These are phyloP conservation scores for Cerastis leucographa DNA, from an alignment of 2,888 invertebrate genomes.

Conservation along the genomic window DNA sequence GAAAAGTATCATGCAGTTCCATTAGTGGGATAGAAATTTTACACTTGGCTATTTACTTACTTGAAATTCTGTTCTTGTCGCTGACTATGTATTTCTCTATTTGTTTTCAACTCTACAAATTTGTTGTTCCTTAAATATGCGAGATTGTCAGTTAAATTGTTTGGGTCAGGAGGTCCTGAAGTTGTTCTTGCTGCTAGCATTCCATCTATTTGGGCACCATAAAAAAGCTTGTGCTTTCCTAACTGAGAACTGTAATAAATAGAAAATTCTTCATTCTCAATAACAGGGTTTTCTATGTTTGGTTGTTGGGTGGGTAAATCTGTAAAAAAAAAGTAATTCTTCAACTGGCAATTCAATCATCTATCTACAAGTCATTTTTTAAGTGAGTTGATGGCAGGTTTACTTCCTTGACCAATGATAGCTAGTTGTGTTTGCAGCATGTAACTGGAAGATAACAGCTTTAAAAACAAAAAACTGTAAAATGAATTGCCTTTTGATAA, in stretches of 20 bases:
- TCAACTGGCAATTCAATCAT: neutral
- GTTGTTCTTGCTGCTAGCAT: conserved; percentile 59
- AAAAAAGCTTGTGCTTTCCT: conserved; percentile 69
- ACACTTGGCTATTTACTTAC: conserved; percentile 54
- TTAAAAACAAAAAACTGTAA: neutral
- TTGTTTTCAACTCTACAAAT: conserved; percentile 73
- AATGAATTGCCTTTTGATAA: neutral
- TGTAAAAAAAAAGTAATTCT: conserved; percentile 49
- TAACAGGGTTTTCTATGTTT: conserved; percentile 67
- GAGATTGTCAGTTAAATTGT: conserved; percentile 64
- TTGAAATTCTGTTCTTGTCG: conserved; percentile 70
- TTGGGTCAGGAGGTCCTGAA: conserved; percentile 49
- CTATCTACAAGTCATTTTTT: neutral
- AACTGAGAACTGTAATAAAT: conserved; percentile 66
- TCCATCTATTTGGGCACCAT: conserved; percentile 76
- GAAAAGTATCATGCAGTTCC: neutral
- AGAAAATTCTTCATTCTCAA: conserved; percentile 76
- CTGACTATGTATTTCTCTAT: conserved; percentile 65
- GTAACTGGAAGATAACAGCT: neutral
- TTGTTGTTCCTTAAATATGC: conserved; percentile 66
- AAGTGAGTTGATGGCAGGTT: neutral
- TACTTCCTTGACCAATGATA: neutral
- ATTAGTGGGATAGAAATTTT: neutral
- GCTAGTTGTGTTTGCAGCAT: neutral
- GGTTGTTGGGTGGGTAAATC: conserved; percentile 67